These are phyloP conservation scores for Polypedilum vanderplanki DNA, from an alignment of 1,140 invertebrate genomes.

Conservation along the genomic window DNA sequence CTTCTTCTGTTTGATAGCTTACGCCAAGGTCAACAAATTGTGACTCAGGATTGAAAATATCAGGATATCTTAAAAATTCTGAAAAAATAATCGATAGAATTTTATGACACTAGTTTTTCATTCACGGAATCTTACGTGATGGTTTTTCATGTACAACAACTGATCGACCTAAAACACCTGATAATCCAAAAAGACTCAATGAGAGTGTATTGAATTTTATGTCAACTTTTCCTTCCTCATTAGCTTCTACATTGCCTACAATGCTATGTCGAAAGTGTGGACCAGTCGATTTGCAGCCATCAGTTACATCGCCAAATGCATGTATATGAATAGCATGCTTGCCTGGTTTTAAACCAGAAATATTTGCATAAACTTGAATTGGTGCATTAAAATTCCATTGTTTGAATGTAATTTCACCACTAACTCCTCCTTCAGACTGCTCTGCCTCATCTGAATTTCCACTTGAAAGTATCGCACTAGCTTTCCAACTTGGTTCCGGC, in stretches of 20 bases:
- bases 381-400: constrained; percentile 42
- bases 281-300: constrained; percentile 50
- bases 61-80: constrained; percentile 40
- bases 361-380: constrained; percentile 49
- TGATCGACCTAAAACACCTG: constrained; percentile 42
- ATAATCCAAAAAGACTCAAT: constrained; percentile 40
- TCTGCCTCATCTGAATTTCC: neutral
- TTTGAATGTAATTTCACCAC: constrained; percentile 39
- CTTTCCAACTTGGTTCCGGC: constrained; percentile 5
- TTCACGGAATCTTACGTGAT: constrained; percentile 31
- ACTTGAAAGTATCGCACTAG: neutral
- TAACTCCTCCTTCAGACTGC: neutral
- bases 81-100: neutral
- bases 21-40: constrained; percentile 35
- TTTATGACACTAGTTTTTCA: neutral
- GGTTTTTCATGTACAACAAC: constrained; percentile 42
- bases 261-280: constrained; percentile 46
- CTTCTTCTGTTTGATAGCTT: constrained; percentile 41
- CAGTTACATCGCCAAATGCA: constrained; percentile 58
- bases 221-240: constrained; percentile 39
- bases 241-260: constrained; percentile 42
- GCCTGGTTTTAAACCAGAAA: constrained; percentile 51
- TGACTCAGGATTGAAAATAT: constrained; percentile 37
- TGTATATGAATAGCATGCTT: constrained; percentile 73
- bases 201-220: constrained; percentile 38